phyloP scores from a whole-genome alignment of 1,140 invertebrate genomes.

The Drosophila santomea region DNA sequence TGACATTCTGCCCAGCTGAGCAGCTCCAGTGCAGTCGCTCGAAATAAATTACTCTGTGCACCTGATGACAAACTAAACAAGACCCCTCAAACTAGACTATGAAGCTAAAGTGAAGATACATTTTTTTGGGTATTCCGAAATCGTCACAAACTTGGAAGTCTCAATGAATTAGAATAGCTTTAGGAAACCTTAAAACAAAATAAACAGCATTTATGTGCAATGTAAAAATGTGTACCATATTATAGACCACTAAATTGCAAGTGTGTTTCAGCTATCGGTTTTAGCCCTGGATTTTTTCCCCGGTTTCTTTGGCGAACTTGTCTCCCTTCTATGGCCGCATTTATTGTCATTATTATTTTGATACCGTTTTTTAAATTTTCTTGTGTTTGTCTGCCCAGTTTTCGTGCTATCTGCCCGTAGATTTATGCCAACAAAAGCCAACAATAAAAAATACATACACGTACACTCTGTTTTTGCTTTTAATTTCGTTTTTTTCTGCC shows the following conservation, averaged over 20 bases:
- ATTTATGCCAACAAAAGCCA: constrained; percentile 79
- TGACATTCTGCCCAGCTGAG: constrained; percentile 31
- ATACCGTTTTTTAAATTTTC: constrained; percentile 56
- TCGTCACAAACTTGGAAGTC: not conserved
- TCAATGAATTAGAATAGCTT: not conserved
- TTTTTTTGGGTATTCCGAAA: not conserved
- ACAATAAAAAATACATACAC: constrained; percentile 61
- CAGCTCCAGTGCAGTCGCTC: constrained; percentile 62
- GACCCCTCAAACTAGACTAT: constrained; percentile 27
- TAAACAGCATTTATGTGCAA: too few species aligned
- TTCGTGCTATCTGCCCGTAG: constrained; percentile 64
- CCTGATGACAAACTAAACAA: constrained; percentile 75
- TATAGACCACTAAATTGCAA: not conserved
- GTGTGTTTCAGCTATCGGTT: constrained; percentile 6
- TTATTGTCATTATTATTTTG: constrained; percentile 82
- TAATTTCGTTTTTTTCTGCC: constrained; percentile 53
- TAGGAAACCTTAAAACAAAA: not conserved
- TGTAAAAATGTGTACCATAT: too few species aligned
- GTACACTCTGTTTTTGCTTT: constrained; percentile 46
- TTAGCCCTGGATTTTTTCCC: too few species aligned
- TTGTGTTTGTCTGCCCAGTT: constrained; percentile 31
- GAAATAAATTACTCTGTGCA: constrained; percentile 81
- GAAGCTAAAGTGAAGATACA: not conserved
- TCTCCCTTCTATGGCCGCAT: constrained; percentile 55
- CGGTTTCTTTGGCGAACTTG: constrained; percentile 16